A percentile compares a stretch with the other conserved stretches of the same genome.
These are phyloP conservation scores for Motacilla alba DNA, from an alignment of 2,113 vertebrate species.

Conservation along the genomic window DNA sequence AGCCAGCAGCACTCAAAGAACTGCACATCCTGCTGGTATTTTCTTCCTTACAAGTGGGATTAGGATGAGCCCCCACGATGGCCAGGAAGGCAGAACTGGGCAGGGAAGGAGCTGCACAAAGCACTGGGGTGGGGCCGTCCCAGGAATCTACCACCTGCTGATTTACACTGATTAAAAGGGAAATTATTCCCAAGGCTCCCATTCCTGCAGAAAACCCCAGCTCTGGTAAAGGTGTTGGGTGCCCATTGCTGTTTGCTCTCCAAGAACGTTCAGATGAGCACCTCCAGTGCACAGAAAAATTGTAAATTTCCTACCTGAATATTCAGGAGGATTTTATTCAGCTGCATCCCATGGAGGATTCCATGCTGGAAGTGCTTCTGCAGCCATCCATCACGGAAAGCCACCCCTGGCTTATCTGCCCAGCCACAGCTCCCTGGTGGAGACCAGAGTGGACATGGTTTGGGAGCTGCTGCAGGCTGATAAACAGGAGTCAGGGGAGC, in stretches of 20 bases:
- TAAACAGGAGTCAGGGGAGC: background rate
- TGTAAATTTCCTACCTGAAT: background rate
- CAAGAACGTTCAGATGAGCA: accelerated
- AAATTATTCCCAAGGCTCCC: background rate
- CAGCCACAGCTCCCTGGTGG: background rate
- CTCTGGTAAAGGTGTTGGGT: background rate
- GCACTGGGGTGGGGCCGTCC: background rate
- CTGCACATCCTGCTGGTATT: background rate
- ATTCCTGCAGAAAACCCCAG: background rate
- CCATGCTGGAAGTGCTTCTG: background rate
- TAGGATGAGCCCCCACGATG: accelerated
- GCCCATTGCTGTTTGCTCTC: background rate
- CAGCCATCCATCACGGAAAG: background rate
- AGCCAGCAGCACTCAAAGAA: background rate
- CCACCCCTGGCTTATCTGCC: background rate
- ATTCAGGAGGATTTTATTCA: background rate
- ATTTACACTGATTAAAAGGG: background rate
- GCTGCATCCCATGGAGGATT: background rate
- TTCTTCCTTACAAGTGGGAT: background rate
- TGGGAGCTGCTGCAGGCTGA: background rate
- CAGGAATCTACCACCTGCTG: background rate
- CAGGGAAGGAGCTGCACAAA: background rate
- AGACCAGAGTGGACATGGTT: background rate
- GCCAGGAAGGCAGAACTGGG: background rate
- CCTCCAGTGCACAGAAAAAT: background rate